These are phyloP conservation scores for Chrysina gloriosa DNA, from an alignment of 2,888 invertebrate genomes.

Conservation along the genomic window DNA sequence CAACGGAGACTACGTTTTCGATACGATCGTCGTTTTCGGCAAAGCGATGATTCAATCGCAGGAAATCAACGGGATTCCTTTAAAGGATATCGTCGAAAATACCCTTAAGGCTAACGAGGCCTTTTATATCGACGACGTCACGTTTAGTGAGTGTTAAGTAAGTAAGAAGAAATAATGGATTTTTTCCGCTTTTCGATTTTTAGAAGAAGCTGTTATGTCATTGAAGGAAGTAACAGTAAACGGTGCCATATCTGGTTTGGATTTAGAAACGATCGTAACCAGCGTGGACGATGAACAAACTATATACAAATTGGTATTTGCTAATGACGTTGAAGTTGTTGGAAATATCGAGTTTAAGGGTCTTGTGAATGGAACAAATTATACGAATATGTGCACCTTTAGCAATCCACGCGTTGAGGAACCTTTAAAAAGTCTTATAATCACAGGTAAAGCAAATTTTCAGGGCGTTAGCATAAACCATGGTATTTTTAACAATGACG, in stretches of 20 bases:
- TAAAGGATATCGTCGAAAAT: slow-evolving; percentile 59
- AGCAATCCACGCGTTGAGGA: slow-evolving; percentile 51
- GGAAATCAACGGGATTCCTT: slow-evolving; percentile 61
- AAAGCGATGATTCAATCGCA: slow-evolving; percentile 58
- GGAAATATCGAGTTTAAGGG: slow-evolving; percentile 58
- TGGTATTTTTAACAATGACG: too few relatives aligned
- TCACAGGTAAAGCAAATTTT: slow-evolving; percentile 62
- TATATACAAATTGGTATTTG: slow-evolving; percentile 56
- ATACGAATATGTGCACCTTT: slow-evolving; percentile 59
- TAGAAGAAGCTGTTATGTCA: slow-evolving; percentile 52
- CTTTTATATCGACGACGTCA: slow-evolving; percentile 59
- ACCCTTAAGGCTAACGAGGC: slow-evolving; percentile 62
- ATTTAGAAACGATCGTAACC: slow-evolving; percentile 65
- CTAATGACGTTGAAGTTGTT: slow-evolving; percentile 53
- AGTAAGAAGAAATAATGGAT: slow-evolving; percentile 31
- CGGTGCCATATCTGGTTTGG: slow-evolving; percentile 62
- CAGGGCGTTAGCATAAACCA: too few relatives aligned
- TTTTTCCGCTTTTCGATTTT: slow-evolving; percentile 43
- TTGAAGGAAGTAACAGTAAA: slow-evolving; percentile 50
- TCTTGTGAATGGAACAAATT: slow-evolving; percentile 57
- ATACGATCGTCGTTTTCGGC: slow-evolving; percentile 58
- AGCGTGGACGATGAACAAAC: slow-evolving; percentile 50
- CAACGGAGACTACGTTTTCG: slow-evolving; percentile 54
- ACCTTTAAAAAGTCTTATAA: slow-evolving; percentile 54
- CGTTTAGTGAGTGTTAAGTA: slow-evolving; percentile 62